Evolutionary conservation across 2,797 vertebrate genomes (phyloP).

Genomic region (Coccyzus lansbergi): DNA sequence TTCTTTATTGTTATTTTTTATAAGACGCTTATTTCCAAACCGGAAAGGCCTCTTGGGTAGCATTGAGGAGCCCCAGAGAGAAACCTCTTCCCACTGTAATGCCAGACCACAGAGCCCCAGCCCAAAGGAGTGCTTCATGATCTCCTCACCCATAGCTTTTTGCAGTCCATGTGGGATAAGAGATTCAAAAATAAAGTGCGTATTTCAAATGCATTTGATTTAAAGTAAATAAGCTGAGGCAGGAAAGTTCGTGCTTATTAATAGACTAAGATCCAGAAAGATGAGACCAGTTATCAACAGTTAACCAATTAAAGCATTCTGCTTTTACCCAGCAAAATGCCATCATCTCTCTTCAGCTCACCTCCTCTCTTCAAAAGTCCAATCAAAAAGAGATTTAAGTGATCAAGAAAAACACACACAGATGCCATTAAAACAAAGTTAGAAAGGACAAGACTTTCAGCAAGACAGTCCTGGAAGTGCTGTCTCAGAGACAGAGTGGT

Average conservation of each 20-base stretch:
- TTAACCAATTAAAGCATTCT: neutral
- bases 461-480: neutral
- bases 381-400: neutral
- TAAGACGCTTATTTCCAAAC: neutral
- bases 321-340: neutral
- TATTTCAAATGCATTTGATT: neutral
- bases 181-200: neutral
- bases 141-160: neutral
- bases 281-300: neutral
- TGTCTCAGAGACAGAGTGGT: neutral
- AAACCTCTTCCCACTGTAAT: neutral
- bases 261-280: neutral
- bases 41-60: neutral
- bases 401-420: neutral
- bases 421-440: neutral
- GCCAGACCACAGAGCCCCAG: neutral
- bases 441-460: neutral
- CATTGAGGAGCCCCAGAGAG: neutral
- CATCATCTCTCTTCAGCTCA: neutral
- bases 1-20: neutral
- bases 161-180: neutral
- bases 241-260: neutral
- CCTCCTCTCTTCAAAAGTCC: neutral
- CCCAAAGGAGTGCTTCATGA: neutral
- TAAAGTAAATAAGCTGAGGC: neutral